Base-by-base conservation (phyloP, 1,140 invertebrate genomes). In the Drosophila nannoptera region DNA sequence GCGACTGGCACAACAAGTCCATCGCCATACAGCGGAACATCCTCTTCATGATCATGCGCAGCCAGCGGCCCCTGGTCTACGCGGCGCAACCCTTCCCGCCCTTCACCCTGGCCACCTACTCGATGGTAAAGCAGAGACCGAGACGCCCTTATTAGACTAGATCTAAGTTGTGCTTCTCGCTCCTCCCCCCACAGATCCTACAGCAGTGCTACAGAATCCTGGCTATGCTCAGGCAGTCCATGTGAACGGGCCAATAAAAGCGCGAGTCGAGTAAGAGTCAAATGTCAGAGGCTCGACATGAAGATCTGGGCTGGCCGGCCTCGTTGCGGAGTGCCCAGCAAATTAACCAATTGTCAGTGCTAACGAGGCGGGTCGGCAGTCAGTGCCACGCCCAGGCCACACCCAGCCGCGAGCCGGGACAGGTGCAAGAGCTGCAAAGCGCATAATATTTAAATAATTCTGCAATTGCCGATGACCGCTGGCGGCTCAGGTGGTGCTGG, bases 101-200 rank as follows among this genome's bases (percentile, higher is more conserved):
- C 43, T 82, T 87, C 7, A 82, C 72, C 4, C 49, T 88, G 42
- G 63, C 58, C 12, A 74, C 86, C 16, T 88, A 86, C n/a, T 78
- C 78, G 31, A 69, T 78, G 0, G 86, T 88, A 65, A 72, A 70
- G 31, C 9, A 14, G 22, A 22, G 22, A n/a, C n/a, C 22, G 22
- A 7, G 6, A 36, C 8, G 7, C 14, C 5, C 1, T 5, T 49
- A 7, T 5, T 31, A 5, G n/a, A 16, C 7, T 8, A 16, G 7
- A 11, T 31, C 38, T 14, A 2, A 8, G 22, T 16, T n/a, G n/a
- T 50, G 8, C 9, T 0, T 33, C 53, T 7, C 9, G 14, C 50
- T 54, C 9, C 14, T 5, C n/a, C n/a, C 0, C 22, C 8, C 9
- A 9, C 29, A 81, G 78, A 76, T 82, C 38, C 71, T 82, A 4